Base-by-base conservation (phyloP, 2,888 invertebrate species). In the Nematopogon swammerdamellus region DNA sequence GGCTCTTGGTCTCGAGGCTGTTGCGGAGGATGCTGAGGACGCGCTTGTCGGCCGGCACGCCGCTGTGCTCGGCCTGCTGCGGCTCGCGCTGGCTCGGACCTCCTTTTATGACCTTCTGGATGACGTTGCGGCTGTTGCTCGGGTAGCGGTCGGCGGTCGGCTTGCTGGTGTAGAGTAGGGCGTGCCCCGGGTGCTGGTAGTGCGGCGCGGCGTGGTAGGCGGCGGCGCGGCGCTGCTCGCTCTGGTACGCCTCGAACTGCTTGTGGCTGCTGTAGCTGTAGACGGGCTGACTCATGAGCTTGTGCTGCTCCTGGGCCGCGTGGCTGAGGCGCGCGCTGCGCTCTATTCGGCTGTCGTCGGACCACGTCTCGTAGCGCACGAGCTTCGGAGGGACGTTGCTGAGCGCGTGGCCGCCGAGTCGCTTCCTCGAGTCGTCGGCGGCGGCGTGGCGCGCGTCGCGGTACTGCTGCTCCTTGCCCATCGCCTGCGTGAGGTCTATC, bases 21-120 rank as follows among this genome's bases (percentile, higher is more conserved):
- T 85, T 87, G 59, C 89, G 76, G 49, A 90, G 67, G 59, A 89
- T 82, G 60, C 85, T 87, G 53, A 89, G 69, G n/a, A 89, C 87
- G 54, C 84, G 79, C 63, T 88, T 87, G 62, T 88, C 85, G n/a
- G 85, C 85, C 30, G 85, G 85, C 19, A 77, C 68, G 44, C 75
- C 72, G 52, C 63, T 49, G n/a, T 52, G 16, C 45, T 48, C 43
- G 10, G 20, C 19, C 46, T 53, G 45, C 45, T 49, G 45, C 54
- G 62, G 52, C 55, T 72, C 75, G 65, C 68, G 69, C 58, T 70
- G 74, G 58, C 60, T 70, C 55, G 73, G 68, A 59, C 64, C 63
- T 60, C n/a, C n/a, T n/a, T n/a, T n/a, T n/a, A n/a, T n/a, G n/a
- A n/a, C n/a, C 18, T 72, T 75, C 61, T 75, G 72, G 58, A 73